Percentiles rank a stretch among this genome's conserved stretches.
These are phyloP conservation scores for Akabosia matsudoensis DNA, from an alignment of 1,140 invertebrate genomes.

Conservation along the genomic window DNA sequence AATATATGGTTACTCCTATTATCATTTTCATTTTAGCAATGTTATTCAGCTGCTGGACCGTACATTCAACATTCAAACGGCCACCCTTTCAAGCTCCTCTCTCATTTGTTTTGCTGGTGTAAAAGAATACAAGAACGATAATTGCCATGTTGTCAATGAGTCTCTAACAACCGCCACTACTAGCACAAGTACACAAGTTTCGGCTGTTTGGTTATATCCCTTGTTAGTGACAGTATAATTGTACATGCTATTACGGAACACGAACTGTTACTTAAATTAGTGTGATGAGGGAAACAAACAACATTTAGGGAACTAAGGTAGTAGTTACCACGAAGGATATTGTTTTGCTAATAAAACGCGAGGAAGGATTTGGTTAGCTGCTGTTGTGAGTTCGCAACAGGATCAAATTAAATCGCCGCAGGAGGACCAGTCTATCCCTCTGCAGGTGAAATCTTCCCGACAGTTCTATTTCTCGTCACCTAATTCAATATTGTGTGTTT, in stretches of 20 bases:
- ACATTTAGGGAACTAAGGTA: too few species aligned
- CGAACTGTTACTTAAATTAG: too few species aligned
- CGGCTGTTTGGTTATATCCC: neutral
- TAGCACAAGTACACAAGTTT: neutral
- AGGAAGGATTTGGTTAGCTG: too few species aligned
- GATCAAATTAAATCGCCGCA: slow-evolving; percentile 5
- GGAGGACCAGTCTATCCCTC: neutral
- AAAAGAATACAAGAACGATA: too few species aligned
- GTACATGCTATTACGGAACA: too few species aligned
- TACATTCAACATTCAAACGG: neutral
- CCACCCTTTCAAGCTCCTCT: too few species aligned
- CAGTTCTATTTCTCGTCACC: slow-evolving; percentile 29
- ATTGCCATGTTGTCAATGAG: too few species aligned
- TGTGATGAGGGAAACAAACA: too few species aligned
- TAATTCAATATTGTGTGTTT: neutral
- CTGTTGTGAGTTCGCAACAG: neutral
- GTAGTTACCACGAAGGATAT: neutral
- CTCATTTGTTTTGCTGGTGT: too few species aligned
- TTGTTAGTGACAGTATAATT: too few species aligned
- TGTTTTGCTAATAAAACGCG: neutral
- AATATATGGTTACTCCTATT: slow-evolving; percentile 10
- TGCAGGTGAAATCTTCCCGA: slow-evolving; percentile 19
- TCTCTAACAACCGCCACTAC: neutral
- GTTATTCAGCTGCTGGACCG: slow-evolving; percentile 14
- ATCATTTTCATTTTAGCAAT: slow-evolving; percentile 7